Evolutionary conservation across 1,140 invertebrate species (phyloP).

Genomic region (Mamestra configurata): DNA sequence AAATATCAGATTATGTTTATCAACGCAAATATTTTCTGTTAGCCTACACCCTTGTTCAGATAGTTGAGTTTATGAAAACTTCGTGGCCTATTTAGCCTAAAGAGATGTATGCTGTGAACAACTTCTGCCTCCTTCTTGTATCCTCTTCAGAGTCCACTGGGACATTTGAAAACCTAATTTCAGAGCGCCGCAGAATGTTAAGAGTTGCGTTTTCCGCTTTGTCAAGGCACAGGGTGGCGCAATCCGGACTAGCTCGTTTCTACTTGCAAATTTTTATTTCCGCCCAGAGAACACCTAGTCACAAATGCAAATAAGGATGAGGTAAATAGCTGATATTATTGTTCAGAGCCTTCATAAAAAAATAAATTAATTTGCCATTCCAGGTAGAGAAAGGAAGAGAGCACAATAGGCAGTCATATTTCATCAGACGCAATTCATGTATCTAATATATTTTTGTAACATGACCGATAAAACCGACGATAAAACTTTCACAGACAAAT

Average conservation of each 20-base stretch:
- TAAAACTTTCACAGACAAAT: constrained; percentile 80
- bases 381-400: background rate
- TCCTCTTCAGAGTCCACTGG: background rate
- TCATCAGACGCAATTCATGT: constrained; percentile 20
- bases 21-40: too few relatives aligned
- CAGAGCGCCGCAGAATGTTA: background rate
- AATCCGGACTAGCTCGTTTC: background rate
- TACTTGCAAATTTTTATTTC: background rate
- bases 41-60: too few relatives aligned
- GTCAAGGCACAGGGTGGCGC: background rate
- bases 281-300: background rate
- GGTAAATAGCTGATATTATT: background rate
- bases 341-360: background rate
- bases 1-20: too few relatives aligned
- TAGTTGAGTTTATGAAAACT: too few relatives aligned
- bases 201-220: background rate
- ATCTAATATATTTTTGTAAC: constrained; percentile 29
- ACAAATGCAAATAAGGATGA: too few relatives aligned
- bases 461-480: constrained; percentile 54
- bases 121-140: background rate
- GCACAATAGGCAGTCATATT: background rate
- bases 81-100: too few relatives aligned
- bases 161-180: background rate
- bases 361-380: background rate
- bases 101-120: too few relatives aligned